phyloP scores from a whole-genome alignment of 2,888 invertebrate species.

The Melanotus villosus region DNA sequence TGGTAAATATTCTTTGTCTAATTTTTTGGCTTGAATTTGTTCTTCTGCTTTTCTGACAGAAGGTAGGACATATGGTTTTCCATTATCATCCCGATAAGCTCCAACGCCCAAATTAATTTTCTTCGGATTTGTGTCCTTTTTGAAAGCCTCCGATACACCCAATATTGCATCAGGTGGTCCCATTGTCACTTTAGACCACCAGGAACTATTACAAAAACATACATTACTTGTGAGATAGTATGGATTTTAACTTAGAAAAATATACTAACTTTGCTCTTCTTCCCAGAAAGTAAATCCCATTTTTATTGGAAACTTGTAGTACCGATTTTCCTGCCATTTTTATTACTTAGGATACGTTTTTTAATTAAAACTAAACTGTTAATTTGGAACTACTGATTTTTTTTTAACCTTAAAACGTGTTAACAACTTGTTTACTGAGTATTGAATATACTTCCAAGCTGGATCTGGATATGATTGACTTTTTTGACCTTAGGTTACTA shows the following conservation, averaged over 20 bases:
- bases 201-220: conserved; percentile 73
- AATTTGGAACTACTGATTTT: not conserved
- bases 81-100: conserved; percentile 97
- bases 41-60: conserved; percentile 91
- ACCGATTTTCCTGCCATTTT: conserved; percentile 52
- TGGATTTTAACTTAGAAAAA: conserved; percentile 2
- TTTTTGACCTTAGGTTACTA: not conserved
- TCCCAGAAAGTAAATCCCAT: conserved; percentile 41
- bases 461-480: too few relatives aligned
- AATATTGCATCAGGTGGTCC: conserved; percentile 99
- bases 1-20: conserved; percentile 96
- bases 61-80: conserved; percentile 95
- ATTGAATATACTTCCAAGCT: too few relatives aligned
- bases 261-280: conserved; percentile 49
- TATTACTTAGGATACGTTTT: too few relatives aligned
- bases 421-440: too few relatives aligned
- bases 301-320: conserved; percentile 47
- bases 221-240: not conserved
- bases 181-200: conserved; percentile 93
- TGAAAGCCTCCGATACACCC: conserved; percentile 97
- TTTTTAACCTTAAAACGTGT: not conserved
- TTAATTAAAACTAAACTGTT: not conserved
- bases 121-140: conserved; percentile 88
- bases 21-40: conserved; percentile 73
- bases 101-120: conserved; percentile 98